Evolutionary conservation across 1,140 invertebrate genomes (phyloP), one percentile per base, ranked within the genome.

Genomic region (Subanguina moxae): DNA sequence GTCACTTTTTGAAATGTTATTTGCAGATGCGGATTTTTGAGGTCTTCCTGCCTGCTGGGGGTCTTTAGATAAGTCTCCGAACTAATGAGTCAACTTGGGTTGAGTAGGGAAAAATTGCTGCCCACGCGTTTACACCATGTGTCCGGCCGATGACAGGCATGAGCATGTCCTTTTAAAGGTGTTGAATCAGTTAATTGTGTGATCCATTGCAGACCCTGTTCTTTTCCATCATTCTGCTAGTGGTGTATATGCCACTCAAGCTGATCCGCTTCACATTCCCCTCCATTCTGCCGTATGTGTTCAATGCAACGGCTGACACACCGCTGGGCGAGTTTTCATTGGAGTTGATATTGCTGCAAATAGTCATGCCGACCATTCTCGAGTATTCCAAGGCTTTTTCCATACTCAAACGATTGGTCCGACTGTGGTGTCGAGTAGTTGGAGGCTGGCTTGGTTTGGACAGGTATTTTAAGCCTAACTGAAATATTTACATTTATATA

Each of bases 381-480:
- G 94, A 99, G 82, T 94, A 98, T 83, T 91, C 91, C 0, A 92
- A 97, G 79, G 94, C 93, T 0, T 86, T 93, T 9, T 89, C 89
- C 0, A 95, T 93, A 91, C 83, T 97, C 17, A 96, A 96, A 84
- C 87, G 88, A 13, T 82, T 92, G 0, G 88, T 97, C 0, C 87
- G 89, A 5, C 87, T 88, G 42, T 98, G 95, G 95, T 97, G 93
- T 82, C 85, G 87, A 7, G 87, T 87, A 1, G 90, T 94, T 28
- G 77, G 77, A 7, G 57, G 75, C n/a, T 67, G 70, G 70, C 75
- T 77, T 15, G 42, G 52, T 17, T 56, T 77, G 11, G 67, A 71
- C 25, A 57, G 32, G 32, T 38, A 38, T 52, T 45, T 42, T 28
- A 65, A 7, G 57, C 8, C 27, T 17, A 64, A 32, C 3, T n/a